A percentile compares a stretch with the other conserved stretches of the same genome.
Evolutionary conservation across 1,140 invertebrate species (phyloP).

Genomic region (Zaprionus davidi): DNA sequence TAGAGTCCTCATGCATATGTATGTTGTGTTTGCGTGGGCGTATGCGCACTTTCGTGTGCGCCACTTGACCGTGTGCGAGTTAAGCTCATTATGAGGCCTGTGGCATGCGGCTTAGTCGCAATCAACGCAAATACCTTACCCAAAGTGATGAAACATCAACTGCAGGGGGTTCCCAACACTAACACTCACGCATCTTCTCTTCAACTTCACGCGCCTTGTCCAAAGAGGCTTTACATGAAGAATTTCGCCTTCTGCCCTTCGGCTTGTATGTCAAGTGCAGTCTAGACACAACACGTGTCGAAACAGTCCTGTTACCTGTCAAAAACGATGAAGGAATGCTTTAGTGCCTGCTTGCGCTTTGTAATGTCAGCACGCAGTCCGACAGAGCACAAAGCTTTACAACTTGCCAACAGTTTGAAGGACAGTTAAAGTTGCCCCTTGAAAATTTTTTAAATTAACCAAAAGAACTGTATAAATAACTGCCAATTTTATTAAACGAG

Average conservation of each 20-base stretch:
- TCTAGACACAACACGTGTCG: not conserved
- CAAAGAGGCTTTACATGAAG: not conserved
- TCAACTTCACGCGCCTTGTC: not conserved
- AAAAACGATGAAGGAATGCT: not conserved
- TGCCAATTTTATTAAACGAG: not conserved
- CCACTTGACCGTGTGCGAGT: constrained; percentile 38
- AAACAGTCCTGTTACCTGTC: not conserved
- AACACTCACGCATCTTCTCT: not conserved
- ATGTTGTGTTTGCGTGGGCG: constrained; percentile 3
- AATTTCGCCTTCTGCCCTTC: not conserved
- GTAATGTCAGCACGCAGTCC: not conserved
- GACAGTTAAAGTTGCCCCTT: not conserved
- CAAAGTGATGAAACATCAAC: not conserved
- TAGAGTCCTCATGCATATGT: constrained; percentile 16
- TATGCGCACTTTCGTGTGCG: constrained; percentile 6
- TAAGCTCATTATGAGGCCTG: constrained; percentile 72
- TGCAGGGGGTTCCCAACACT: not conserved
- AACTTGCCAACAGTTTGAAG: not conserved
- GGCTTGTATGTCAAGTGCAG: constrained; percentile 1
- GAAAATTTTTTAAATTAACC: not conserved
- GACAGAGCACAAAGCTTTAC: not conserved
- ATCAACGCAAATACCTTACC: constrained; percentile 56
- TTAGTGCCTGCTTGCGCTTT: not conserved
- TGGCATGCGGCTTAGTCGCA: constrained; percentile 52
- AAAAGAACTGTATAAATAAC: not conserved